phyloP scores from a whole-genome alignment of 2,797 vertebrate species.

The Danio albolineatus region DNA sequence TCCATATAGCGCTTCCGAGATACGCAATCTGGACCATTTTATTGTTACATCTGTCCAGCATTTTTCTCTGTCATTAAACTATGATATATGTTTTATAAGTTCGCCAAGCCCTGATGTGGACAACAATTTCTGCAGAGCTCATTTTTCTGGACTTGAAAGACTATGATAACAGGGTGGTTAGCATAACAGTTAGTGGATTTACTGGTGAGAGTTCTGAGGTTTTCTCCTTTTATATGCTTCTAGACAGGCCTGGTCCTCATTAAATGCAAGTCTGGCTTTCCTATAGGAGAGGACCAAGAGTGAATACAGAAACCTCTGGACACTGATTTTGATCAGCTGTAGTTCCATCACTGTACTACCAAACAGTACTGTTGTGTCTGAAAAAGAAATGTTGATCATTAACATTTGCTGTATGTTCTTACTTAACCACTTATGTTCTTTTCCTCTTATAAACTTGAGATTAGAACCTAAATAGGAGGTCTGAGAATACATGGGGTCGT shows the following conservation, averaged over 20 bases:
- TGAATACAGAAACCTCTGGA: slow-evolving; percentile 47
- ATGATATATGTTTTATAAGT: slow-evolving; percentile 63
- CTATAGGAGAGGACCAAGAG: slow-evolving; percentile 30
- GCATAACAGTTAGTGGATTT: slow-evolving; percentile 70
- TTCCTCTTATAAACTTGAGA: slow-evolving; percentile 17
- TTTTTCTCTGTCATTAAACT: slow-evolving; percentile 63
- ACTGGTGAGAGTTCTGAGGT: slow-evolving; percentile 77
- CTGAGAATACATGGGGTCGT: slow-evolving; percentile 14
- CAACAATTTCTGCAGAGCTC: slow-evolving; percentile 58
- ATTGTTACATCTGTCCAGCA: slow-evolving; percentile 70
- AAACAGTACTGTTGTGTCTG: background rate
- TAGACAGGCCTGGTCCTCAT: slow-evolving; percentile 74
- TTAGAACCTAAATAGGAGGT: slow-evolving; percentile 28
- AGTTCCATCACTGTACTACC: background rate
- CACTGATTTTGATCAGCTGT: slow-evolving; percentile 38
- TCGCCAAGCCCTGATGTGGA: slow-evolving; percentile 65
- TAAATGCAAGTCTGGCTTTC: slow-evolving; percentile 60
- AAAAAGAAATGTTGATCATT: background rate
- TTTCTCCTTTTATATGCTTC: slow-evolving; percentile 73
- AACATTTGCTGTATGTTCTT: slow-evolving; percentile 14
- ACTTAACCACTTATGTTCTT: background rate
- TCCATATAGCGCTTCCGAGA: slow-evolving; percentile 35
- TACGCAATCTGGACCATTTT: slow-evolving; percentile 58
- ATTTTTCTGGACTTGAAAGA: slow-evolving; percentile 66
- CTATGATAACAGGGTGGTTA: slow-evolving; percentile 70